These are phyloP conservation scores for Hyposoter didymator DNA, from an alignment of 2,888 invertebrate genomes.

Conservation along the genomic window DNA sequence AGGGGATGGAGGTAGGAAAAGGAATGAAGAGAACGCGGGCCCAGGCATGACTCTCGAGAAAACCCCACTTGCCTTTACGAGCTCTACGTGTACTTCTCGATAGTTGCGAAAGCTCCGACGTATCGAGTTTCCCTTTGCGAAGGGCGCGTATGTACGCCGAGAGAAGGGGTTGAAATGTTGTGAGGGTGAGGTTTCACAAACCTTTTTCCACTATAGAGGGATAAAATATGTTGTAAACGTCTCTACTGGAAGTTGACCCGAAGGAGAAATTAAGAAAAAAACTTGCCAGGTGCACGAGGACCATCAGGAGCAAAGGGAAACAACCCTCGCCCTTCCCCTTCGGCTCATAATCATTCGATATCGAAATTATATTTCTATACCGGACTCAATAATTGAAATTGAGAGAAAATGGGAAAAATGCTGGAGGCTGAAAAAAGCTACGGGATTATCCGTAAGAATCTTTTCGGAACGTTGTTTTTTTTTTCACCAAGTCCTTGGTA, in stretches of 20 bases:
- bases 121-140: conserved; percentile 69
- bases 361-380: conserved; percentile 8
- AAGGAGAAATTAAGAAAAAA: conserved; percentile 22
- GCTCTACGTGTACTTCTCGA: conserved; percentile 73
- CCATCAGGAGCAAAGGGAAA: neutral
- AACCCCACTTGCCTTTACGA: conserved; percentile 78
- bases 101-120: conserved; percentile 73
- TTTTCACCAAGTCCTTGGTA: neutral
- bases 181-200: conserved; percentile 22
- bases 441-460: conserved; percentile 3
- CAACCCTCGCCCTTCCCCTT: conserved; percentile 10
- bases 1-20: conserved; percentile 55
- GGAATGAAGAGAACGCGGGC: conserved; percentile 59
- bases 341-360: conserved; percentile 21
- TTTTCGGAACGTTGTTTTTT: conserved; percentile 10
- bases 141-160: conserved; percentile 29
- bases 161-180: conserved; percentile 25
- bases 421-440: neutral
- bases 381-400: neutral
- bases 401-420: neutral
- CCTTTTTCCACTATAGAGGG: conserved; percentile 38
- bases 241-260: conserved; percentile 49
- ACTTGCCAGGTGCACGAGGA: conserved; percentile 17
- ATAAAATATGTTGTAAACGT: conserved; percentile 61
- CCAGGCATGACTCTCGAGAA: conserved; percentile 69